Evolutionary conservation across 2,888 invertebrate genomes (phyloP), one percentile per base, ranked within the genome.

Genomic region (Lithophane socia): DNA sequence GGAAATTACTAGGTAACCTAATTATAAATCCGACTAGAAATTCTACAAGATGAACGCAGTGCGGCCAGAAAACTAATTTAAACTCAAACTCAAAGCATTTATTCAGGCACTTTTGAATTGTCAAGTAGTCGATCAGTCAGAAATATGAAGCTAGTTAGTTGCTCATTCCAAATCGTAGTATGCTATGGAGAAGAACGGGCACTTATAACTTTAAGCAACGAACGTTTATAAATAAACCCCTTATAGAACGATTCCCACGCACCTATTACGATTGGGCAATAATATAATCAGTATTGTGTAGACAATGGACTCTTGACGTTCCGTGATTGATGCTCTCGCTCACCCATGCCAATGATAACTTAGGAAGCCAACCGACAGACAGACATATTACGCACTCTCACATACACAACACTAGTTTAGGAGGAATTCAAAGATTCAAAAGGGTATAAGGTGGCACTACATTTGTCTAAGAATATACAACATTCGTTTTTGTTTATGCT

Each of bases 291-390:
- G 71, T 77, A 60, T 78, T 75, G 73, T 76, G 73, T 73, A 73
- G 58, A 79, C 71, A 73, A 75, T 73, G 66, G 68, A 52, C 66
- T 66, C 78, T 75, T 86, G 67, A 70, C 68, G 61, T 69, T 54
- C 70, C 76, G 70, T 77, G 77, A 85, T 77, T 82, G 80, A 84
- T 84, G 42, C 65, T 24, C 37, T 47, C 66, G 37, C 66, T 49
- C 64, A 52, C 61, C 16, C 24, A n/a, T 54, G 7, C 9, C 21
- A n/a, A 21, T 47, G 56, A 67, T 47, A 65, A 44, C 56, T 29
- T n/a, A 13, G 16, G 44, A 54, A 44, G 29, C 9, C n/a, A 37
- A 65, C 44, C n/a, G 8, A 58, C 4, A 44, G 4, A 16, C 7
- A 16, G 5, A 5, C 13, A 24, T 18, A 24, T 13, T 12, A n/a